phyloP scores from a whole-genome alignment of 2,888 invertebrate genomes.

The Agrotis exclamationis region DNA sequence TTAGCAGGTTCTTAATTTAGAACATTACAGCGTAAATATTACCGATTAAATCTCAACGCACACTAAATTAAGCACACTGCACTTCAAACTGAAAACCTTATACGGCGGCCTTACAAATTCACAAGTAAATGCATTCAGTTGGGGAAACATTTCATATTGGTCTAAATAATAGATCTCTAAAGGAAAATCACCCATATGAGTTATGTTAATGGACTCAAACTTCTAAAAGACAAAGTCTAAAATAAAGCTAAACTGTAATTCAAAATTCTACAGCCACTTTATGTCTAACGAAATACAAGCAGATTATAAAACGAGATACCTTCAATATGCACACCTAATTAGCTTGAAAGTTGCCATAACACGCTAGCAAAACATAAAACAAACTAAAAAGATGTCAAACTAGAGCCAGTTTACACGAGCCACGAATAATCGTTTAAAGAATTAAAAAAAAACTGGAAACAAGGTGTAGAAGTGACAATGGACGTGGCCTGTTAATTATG shows the following conservation, averaged over 20 bases:
- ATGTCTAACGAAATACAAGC: background rate
- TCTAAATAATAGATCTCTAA: too few species aligned
- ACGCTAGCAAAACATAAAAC: background rate
- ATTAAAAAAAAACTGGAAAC: slow-evolving; percentile 36
- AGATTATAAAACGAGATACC: slow-evolving; percentile 12
- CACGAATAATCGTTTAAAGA: slow-evolving; percentile 13
- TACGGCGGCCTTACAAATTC: too few species aligned
- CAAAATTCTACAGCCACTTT: background rate
- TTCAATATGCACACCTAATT: slow-evolving; percentile 10
- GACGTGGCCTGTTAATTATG: slow-evolving; percentile 84
- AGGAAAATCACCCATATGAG: too few species aligned
- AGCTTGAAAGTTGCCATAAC: background rate
- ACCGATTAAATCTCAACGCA: background rate
- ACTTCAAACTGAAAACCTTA: too few species aligned
- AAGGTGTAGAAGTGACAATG: slow-evolving; percentile 65
- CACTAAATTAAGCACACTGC: too few species aligned
- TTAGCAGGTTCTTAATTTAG: too few species aligned
- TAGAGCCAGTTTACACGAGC: background rate
- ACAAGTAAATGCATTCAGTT: too few species aligned
- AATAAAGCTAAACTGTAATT: background rate
- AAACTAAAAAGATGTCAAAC: background rate
- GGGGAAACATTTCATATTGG: too few species aligned
- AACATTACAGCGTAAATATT: too few species aligned
- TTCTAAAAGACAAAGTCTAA: background rate
- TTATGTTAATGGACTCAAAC: background rate